These are phyloP conservation scores for Muscicapa adusta DNA, from an alignment of 2,113 vertebrate genomes.

Conservation along the genomic window DNA sequence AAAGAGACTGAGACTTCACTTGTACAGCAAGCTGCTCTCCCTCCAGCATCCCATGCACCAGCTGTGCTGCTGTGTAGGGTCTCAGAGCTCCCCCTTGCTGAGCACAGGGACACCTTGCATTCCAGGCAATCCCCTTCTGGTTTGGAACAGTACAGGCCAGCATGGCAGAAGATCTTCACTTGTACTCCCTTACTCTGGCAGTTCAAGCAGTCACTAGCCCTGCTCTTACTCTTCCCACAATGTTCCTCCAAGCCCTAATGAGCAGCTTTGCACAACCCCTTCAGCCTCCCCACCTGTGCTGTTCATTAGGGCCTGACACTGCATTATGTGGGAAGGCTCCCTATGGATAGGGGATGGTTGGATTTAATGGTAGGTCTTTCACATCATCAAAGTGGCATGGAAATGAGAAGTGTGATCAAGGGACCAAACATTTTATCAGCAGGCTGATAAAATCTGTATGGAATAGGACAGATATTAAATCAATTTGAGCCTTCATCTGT, in stretches of 20 bases:
- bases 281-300: neutral
- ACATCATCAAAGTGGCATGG: accelerated
- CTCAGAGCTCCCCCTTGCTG: neutral
- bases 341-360: neutral
- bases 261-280: neutral
- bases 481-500: neutral
- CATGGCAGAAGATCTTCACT: neutral
- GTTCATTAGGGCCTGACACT: neutral
- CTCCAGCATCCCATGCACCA: neutral
- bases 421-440: neutral
- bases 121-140: neutral
- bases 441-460: neutral
- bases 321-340: neutral
- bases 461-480: neutral
- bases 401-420: neutral
- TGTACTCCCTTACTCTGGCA: accelerated
- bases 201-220: neutral
- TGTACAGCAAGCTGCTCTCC: neutral
- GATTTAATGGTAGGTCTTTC: neutral
- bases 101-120: neutral
- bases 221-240: neutral
- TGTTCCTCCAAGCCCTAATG: neutral
- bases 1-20: neutral
- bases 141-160: neutral
- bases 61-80: neutral